These are phyloP conservation scores for Therioaphis trifolii DNA, from an alignment of 2,888 invertebrate species.

Conservation along the genomic window DNA sequence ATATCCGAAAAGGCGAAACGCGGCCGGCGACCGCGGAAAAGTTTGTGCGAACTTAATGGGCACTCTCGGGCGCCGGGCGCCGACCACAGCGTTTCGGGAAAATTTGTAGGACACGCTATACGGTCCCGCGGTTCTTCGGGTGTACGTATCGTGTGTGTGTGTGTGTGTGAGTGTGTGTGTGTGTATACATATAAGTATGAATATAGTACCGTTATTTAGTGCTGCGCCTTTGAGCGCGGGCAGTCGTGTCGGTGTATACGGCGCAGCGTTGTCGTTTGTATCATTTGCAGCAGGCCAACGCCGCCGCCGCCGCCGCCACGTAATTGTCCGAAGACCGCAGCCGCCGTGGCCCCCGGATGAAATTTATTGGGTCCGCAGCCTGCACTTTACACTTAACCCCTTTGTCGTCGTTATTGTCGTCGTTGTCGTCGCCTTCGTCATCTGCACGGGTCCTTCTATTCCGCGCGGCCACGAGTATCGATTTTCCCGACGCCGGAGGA, in stretches of 20 bases:
- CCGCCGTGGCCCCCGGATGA: neutral
- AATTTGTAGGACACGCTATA: conserved; percentile 12
- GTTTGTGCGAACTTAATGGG: conserved; percentile 33
- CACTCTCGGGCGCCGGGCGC: neutral
- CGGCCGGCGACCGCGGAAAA: conserved; percentile 40
- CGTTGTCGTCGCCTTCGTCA: neutral
- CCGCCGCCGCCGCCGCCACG: conserved; percentile 23
- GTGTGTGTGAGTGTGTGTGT: neutral
- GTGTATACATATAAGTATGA: neutral
- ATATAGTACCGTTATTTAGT: neutral
- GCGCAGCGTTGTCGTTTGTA: conserved; percentile 4
- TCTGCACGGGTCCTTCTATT: neutral
- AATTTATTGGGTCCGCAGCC: conserved; percentile 58
- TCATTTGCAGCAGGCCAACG: neutral
- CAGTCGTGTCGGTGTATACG: neutral
- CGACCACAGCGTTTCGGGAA: conserved; percentile 37
- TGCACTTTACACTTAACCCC: conserved; percentile 45
- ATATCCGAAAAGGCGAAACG: conserved; percentile 24
- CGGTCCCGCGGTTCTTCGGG: neutral
- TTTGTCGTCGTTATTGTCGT: conserved; percentile 1
- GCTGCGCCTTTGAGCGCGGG: neutral
- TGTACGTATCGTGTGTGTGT: neutral
- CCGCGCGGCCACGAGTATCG: neutral
- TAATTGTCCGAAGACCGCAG: conserved; percentile 50
- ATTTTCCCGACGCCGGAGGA: neutral